These are phyloP conservation scores for Agrotis segetum DNA, from an alignment of 2,888 invertebrate species.

Conservation along the genomic window DNA sequence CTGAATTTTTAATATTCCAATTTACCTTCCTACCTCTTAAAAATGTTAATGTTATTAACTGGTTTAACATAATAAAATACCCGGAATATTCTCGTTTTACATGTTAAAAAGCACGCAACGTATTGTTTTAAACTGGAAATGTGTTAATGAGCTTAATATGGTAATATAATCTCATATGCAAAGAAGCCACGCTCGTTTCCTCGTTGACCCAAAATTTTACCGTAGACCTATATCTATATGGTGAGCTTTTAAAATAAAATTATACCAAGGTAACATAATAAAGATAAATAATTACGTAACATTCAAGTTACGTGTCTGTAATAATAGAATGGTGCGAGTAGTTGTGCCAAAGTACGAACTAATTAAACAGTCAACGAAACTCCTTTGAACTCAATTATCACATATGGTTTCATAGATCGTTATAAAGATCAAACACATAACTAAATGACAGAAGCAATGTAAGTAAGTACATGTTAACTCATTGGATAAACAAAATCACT, in stretches of 20 bases:
- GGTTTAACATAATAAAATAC: constrained; percentile 31
- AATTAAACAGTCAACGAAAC: constrained; percentile 20
- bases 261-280: not conserved
- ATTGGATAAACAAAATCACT: constrained; percentile 33
- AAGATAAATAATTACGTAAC: not conserved
- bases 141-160: constrained; percentile 56
- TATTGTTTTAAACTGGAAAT: constrained; percentile 46
- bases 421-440: constrained; percentile 16
- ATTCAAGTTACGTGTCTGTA: constrained; percentile 1
- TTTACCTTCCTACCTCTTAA: constrained; percentile 24
- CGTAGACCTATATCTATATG: constrained; percentile 8
- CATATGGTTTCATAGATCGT: constrained; percentile 6
- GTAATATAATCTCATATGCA: constrained; percentile 53
- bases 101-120: constrained; percentile 31
- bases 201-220: constrained; percentile 41
- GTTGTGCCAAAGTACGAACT: constrained; percentile 7
- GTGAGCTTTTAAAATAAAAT: constrained; percentile 12
- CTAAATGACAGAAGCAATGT: not conserved
- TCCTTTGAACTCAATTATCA: constrained; percentile 38
- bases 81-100: constrained; percentile 31
- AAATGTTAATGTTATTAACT: constrained; percentile 27
- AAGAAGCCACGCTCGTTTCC: constrained; percentile 39
- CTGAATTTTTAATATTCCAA: constrained; percentile 30
- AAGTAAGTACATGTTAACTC: constrained; percentile 13
- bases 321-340: not conserved